phyloP scores from a whole-genome alignment of 2,113 vertebrate species.

The Apteryx mantelli region DNA sequence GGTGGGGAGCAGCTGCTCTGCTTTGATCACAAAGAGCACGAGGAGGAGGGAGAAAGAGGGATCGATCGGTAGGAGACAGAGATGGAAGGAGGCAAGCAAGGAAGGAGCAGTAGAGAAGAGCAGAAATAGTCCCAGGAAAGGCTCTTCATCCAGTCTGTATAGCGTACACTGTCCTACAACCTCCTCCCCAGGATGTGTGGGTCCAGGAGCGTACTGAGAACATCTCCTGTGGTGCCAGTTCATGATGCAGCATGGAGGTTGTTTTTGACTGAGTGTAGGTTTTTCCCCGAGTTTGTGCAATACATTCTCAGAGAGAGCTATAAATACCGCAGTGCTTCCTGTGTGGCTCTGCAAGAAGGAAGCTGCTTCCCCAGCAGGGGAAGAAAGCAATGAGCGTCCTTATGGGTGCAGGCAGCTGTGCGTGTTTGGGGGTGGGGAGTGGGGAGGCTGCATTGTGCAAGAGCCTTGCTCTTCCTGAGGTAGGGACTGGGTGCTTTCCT shows the following conservation, averaged over 20 bases:
- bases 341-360: constrained; percentile 11
- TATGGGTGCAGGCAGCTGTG: not conserved
- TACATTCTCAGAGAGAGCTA: not conserved
- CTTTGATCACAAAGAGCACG: not conserved
- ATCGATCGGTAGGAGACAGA: not conserved
- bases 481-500: not conserved
- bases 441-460: not conserved
- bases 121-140: not conserved
- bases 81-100: not conserved
- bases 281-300: constrained; percentile 28
- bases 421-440: accelerated
- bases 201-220: not conserved
- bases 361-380: constrained; percentile 13
- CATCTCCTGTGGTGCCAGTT: accelerated
- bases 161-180: not conserved
- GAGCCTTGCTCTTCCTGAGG: not conserved
- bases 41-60: not conserved
- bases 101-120: not conserved
- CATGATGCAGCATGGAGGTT: not conserved
- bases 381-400: not conserved
- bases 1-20: not conserved
- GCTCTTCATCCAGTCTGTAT: not conserved
- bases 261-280: not conserved
- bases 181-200: not conserved
- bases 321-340: constrained; percentile 53